Conservation (phyloP, 2,113 vertebrate species). For the Macroglossus sobrinus region DNA sequence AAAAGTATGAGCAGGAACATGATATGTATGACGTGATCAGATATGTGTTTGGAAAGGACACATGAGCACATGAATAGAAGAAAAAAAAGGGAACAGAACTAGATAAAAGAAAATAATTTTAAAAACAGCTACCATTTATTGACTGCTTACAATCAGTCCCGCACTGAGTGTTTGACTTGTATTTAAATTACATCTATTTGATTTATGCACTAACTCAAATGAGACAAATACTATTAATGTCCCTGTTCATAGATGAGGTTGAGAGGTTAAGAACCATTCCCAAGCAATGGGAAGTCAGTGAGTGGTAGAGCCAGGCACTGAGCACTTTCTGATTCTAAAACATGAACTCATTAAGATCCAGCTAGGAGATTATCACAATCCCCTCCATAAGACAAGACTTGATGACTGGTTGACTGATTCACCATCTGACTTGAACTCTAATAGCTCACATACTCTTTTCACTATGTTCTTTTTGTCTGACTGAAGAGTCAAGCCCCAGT, state of each 20-base stretch:
- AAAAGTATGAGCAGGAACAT: background rate
- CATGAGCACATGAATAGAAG: background rate
- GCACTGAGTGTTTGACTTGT: background rate
- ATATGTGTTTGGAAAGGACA: background rate
- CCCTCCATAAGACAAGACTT: background rate
- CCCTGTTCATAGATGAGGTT: background rate
- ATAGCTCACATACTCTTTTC: background rate
- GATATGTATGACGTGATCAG: background rate
- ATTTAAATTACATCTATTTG: background rate
- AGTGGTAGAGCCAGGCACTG: background rate
- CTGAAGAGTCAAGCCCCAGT: background rate
- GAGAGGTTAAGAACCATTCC: background rate
- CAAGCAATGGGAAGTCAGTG: background rate
- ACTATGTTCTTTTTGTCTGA: background rate
- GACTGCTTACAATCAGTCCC: background rate
- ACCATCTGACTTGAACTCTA: background rate
- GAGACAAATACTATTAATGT: background rate
- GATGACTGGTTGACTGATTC: accelerated
- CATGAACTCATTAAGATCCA: background rate
- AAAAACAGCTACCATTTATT: background rate
- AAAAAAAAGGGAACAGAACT: background rate
- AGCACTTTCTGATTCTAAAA: background rate
- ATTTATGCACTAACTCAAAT: background rate
- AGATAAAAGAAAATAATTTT: background rate
- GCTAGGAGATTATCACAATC: background rate